phyloP scores from a whole-genome alignment of 2,888 invertebrate genomes.

The Acleris laterana region DNA sequence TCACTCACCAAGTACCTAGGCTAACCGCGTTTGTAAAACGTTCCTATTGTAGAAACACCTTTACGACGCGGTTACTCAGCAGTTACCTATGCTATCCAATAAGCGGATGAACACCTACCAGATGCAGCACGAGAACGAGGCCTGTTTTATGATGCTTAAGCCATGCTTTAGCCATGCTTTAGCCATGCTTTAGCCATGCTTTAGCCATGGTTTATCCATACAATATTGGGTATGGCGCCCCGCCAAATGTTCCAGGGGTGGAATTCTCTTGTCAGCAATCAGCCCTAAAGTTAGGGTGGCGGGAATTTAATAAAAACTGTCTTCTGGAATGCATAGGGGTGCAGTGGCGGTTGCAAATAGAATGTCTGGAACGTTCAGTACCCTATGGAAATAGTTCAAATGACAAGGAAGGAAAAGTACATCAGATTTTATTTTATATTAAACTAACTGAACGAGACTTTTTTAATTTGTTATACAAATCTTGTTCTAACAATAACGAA shows the following conservation, averaged over 20 bases:
- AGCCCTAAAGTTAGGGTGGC: conserved; percentile 13
- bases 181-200: neutral
- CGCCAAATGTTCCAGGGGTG: conserved; percentile 18
- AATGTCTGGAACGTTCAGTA: conserved; percentile 1
- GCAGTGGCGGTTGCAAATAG: conserved; percentile 33
- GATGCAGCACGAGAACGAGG: neutral
- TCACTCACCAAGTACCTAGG: too few species aligned
- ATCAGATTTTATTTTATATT: too few species aligned
- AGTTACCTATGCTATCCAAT: too few species aligned
- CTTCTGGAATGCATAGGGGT: conserved; percentile 28
- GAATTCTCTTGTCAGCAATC: conserved; percentile 28
- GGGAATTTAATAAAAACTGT: conserved; percentile 42
- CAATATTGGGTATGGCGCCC: conserved; percentile 4
- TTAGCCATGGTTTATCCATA: conserved; percentile 3
- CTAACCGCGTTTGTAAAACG: too few species aligned
- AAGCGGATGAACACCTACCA: too few species aligned
- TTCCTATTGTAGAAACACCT: neutral
- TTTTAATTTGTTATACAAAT: too few species aligned
- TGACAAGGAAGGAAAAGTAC: too few species aligned
- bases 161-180: neutral
- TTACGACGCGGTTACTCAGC: neutral
- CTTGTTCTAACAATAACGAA: too few species aligned
- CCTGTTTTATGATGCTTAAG: neutral
- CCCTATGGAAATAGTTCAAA: too few species aligned
- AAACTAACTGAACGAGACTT: too few species aligned